Conservation (phyloP, 2,888 invertebrate species). For the Meghimatium bilineatum region DNA sequence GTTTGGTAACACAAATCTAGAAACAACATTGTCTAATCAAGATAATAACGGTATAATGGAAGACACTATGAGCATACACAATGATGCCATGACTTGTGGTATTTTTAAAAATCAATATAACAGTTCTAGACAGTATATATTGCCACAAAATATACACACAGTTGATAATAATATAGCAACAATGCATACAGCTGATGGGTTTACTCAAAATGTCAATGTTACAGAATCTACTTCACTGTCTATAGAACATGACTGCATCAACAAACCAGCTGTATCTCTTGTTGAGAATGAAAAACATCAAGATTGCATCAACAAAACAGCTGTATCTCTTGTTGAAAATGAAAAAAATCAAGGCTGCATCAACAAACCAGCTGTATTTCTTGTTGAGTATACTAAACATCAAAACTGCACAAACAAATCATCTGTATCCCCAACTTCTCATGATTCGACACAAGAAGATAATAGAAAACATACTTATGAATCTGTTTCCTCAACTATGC, state of each 20-base stretch:
- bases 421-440: neutral
- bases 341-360: neutral
- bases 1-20: neutral
- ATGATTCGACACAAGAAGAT: neutral
- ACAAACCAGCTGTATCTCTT: no score
- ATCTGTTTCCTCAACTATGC: neutral
- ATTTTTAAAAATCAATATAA: neutral
- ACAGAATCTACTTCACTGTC: no score
- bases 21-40: no score
- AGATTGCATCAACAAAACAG: no score
- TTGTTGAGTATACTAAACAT: neutral
- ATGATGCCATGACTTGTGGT: neutral
- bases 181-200: neutral
- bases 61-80: neutral
- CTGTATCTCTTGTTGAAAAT: no score
- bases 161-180: no score
- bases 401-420: neutral
- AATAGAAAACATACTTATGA: neutral
- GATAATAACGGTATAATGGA: neutral
- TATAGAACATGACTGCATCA: no score
- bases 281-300: no score
- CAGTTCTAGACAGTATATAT: neutral
- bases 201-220: neutral
- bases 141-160: no score
- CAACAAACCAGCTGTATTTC: neutral